These are phyloP conservation scores for Indicator maculatus DNA, from an alignment of 2,113 vertebrate species.

Conservation along the genomic window DNA sequence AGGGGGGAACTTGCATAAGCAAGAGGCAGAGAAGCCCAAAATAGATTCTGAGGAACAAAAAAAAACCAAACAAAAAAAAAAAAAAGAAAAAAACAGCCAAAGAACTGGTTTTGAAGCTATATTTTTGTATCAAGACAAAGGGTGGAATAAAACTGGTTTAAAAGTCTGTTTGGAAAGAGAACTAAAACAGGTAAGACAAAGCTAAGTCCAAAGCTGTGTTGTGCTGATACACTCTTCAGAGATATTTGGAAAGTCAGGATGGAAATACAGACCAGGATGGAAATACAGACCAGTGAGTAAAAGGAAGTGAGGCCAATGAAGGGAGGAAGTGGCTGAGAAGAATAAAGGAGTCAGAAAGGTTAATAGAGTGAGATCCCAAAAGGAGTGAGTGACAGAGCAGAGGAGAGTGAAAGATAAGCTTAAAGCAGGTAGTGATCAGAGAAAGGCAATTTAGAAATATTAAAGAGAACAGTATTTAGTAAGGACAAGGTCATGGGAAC, in stretches of 20 bases:
- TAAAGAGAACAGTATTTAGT: constrained; percentile 54
- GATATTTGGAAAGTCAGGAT: background rate
- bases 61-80: background rate
- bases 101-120: background rate
- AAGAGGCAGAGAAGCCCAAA: background rate
- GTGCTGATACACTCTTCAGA: background rate
- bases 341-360: constrained; percentile 63
- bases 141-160: background rate
- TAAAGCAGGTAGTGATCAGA: constrained; percentile 55
- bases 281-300: constrained; percentile 34
- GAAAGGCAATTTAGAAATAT: constrained; percentile 52
- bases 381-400: constrained; percentile 57
- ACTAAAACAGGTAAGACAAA: background rate
- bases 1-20: background rate
- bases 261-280: constrained; percentile 38
- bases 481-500: constrained; percentile 59
- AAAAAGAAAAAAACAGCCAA: too few relatives aligned
- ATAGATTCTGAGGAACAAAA: background rate
- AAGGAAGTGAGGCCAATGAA: constrained; percentile 35
- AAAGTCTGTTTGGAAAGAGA: background rate
- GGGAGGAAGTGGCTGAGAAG: constrained; percentile 22
- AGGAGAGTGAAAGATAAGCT: constrained; percentile 40
- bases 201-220: background rate
- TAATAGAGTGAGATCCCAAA: constrained; percentile 65
- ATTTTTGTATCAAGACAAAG: background rate